These are phyloP conservation scores for Lepetodrilus schrolli DNA, from an alignment of 2,888 invertebrate species.

Conservation along the genomic window DNA sequence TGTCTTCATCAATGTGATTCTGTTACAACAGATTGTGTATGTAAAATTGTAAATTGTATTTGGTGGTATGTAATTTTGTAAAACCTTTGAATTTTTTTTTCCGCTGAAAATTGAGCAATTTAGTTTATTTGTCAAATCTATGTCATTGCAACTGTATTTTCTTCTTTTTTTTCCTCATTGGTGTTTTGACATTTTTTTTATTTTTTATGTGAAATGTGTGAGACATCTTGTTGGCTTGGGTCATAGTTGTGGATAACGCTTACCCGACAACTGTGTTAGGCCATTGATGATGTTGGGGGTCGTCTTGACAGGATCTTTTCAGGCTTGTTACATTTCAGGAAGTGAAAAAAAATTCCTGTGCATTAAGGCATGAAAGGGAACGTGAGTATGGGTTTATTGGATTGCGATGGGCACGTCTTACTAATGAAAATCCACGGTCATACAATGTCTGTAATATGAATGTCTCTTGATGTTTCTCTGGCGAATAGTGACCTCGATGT, in stretches of 20 bases:
- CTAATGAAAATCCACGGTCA: not conserved
- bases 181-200: too few relatives aligned
- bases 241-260: too few relatives aligned
- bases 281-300: not conserved
- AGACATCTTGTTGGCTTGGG: too few relatives aligned
- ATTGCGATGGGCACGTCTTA: not conserved
- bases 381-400: not conserved
- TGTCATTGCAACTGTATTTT: too few relatives aligned
- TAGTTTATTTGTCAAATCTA: too few relatives aligned
- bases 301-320: not conserved
- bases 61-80: not conserved
- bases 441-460: not conserved
- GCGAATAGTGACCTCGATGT: not conserved
- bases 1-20: not conserved
- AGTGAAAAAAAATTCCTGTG: not conserved
- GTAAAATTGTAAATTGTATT: too few relatives aligned
- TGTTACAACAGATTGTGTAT: not conserved
- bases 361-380: not conserved
- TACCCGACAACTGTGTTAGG: not conserved
- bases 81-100: too few relatives aligned
- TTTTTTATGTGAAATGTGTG: too few relatives aligned
- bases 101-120: too few relatives aligned
- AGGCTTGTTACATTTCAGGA: not conserved
- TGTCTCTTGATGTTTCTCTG: not conserved
- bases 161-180: too few relatives aligned